Evolutionary conservation across 2,113 vertebrate genomes (phyloP), one percentile per base, ranked within the genome.

Genomic region (Mirounga angustirostris): DNA sequence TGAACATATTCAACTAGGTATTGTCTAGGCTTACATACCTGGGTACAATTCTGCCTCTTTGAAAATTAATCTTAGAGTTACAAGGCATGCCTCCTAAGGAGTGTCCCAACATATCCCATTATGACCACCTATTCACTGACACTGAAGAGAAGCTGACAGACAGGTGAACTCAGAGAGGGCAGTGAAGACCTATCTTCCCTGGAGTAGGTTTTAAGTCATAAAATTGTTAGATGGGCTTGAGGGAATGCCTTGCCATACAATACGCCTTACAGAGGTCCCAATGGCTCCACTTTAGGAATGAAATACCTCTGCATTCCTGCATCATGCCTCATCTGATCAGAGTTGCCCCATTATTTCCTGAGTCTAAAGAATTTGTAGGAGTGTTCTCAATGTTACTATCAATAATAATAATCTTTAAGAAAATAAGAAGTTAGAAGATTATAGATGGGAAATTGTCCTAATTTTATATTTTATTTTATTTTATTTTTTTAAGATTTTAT

Each of bases 401-500:
- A 56, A 56, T 52, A 83, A 28, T 69, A 74, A 58, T 46, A 79
- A 28, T 80, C 50, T 63, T 67, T 82, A 33, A 69, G 69, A 88
- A 93, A 88, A 93, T 65, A 84, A 83, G 28, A 90, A 90, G 4
- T 92, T 74, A n/a, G 22, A 90, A 26, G 36, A n/a, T 28, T 78
- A 73, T 12, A 46, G 33, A 14, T 65, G 4, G 33, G 36, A 95
- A 63, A 59, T 33, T 71, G 11, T 19, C 33, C 4, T 81, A 33
- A 30, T 67, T 94, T 90, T 93, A 50, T 40, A 2, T 40, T 40
- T 40, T 40, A 40, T 40, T 40, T 40, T 40, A 40, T 40, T 40
- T 40, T 40, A 40, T 40, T 40, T 40, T 40, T 40, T 40, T 40
- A 40, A 40, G 36, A 40, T 40, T 40, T 40, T 40, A 40, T 40